Conservation (phyloP, 2,888 invertebrate species). For the Diloba caeruleocephala region DNA sequence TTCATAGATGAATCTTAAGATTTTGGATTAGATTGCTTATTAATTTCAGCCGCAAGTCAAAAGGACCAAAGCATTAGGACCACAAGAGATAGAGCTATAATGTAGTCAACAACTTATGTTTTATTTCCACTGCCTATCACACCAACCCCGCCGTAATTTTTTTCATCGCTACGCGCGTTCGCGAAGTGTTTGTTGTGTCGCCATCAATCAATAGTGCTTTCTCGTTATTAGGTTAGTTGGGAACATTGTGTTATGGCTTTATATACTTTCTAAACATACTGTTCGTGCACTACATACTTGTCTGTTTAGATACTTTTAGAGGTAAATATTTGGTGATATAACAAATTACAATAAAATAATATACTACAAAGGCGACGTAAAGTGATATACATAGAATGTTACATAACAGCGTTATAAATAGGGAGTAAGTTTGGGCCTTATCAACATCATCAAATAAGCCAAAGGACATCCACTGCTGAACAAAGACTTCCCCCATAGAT, state of each 20-base stretch:
- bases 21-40: too few relatives aligned
- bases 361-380: background rate
- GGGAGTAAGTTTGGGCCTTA: too few relatives aligned
- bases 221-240: conserved; percentile 39
- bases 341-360: conserved; percentile 1
- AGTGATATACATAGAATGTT: too few relatives aligned
- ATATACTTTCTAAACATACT: conserved; percentile 4
- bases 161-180: background rate
- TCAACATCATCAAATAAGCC: too few relatives aligned
- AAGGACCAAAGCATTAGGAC: too few relatives aligned
- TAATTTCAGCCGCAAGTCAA: too few relatives aligned
- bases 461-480: too few relatives aligned
- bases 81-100: background rate
- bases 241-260: conserved; percentile 26
- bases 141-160: conserved; percentile 11
- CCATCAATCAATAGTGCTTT: conserved; percentile 49
- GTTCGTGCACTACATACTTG: conserved; percentile 9
- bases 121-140: background rate
- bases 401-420: too few relatives aligned
- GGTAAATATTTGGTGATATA: conserved; percentile 31
- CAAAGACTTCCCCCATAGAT: too few relatives aligned
- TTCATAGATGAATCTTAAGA: too few relatives aligned
- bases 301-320: conserved; percentile 35
- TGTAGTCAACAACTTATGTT: conserved; percentile 1
- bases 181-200: conserved; percentile 27